Evolutionary conservation across 2,113 vertebrate genomes (phyloP).

Genomic region (Rattus rattus): DNA sequence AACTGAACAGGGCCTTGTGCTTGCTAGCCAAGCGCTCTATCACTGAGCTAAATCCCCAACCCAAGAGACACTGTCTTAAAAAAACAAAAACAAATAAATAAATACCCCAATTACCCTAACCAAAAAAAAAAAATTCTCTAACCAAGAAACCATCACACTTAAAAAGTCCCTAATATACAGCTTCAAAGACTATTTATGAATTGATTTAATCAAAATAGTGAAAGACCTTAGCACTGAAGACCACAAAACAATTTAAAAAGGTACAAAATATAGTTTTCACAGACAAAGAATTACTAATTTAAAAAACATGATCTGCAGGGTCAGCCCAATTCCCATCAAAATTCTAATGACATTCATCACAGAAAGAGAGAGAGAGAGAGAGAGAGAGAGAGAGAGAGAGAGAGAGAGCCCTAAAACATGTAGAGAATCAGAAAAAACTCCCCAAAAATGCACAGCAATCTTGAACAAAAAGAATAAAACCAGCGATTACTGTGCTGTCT

Average conservation of each 20-base stretch:
- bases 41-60: too few relatives aligned
- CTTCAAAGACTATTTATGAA: background rate
- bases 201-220: background rate
- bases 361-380: background rate
- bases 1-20: too few relatives aligned
- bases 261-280: background rate
- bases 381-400: background rate
- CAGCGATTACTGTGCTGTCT: background rate
- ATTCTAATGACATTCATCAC: background rate
- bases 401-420: background rate
- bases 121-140: background rate
- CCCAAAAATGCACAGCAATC: background rate
- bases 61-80: background rate
- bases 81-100: background rate
- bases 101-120: background rate
- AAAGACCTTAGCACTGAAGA: background rate
- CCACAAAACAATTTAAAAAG: background rate
- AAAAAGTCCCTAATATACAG: background rate
- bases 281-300: background rate
- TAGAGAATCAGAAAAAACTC: background rate
- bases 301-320: background rate
- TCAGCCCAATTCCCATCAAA: background rate
- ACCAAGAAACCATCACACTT: background rate
- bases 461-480: background rate
- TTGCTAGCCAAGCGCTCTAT: too few relatives aligned